Evolutionary conservation across 2,797 vertebrate genomes (phyloP).

Genomic region (Gallinago stenura): DNA sequence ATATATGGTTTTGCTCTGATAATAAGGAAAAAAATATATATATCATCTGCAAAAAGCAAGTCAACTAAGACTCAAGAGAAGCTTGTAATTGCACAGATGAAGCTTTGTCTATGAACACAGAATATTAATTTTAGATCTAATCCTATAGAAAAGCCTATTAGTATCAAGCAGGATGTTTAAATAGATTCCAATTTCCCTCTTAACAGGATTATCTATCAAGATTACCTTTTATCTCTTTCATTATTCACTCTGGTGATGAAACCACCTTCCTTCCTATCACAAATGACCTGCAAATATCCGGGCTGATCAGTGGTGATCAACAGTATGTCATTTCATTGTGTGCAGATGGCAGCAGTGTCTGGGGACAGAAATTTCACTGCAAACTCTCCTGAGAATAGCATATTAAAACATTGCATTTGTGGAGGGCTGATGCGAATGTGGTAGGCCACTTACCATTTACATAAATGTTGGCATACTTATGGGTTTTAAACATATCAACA

Average conservation of each 20-base stretch:
- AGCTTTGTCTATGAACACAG: background rate
- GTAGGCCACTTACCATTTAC: background rate
- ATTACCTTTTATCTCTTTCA: constrained; percentile 30
- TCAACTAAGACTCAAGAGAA: background rate
- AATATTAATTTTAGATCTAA: constrained; percentile 42
- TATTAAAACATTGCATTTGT: background rate
- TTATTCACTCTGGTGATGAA: constrained; percentile 34
- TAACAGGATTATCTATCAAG: constrained; percentile 53
- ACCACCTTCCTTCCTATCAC: background rate
- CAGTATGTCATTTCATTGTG: background rate
- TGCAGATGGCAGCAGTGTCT: background rate
- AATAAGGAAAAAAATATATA: accelerated
- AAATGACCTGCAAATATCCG: background rate
- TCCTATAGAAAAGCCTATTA: constrained; percentile 14
- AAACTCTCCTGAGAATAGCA: background rate
- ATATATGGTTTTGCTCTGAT: background rate
- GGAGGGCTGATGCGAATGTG: background rate
- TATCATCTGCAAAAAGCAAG: background rate
- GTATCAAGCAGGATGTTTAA: constrained; percentile 31
- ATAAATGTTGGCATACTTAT: background rate
- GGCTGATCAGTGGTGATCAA: background rate
- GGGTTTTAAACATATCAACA: background rate
- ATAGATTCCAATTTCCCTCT: constrained; percentile 27
- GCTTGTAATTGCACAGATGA: background rate
- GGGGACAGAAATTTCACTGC: constrained; percentile 29